phyloP scores from a whole-genome alignment of 2,113 vertebrate species.

The Himantopus leucocephalus region DNA sequence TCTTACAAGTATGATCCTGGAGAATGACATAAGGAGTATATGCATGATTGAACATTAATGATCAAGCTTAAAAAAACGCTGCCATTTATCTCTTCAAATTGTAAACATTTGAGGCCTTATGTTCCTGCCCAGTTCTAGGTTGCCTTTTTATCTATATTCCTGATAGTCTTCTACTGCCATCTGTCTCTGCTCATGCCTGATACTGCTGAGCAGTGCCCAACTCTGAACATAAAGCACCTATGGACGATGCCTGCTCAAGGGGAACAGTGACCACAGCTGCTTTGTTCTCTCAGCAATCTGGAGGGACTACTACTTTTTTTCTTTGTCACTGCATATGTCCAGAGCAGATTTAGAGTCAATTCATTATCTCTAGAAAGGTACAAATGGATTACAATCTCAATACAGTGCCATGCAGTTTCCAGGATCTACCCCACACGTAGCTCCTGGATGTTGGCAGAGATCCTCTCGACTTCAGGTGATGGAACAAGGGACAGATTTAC shows the following conservation, averaged over 20 bases:
- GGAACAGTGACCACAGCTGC: not conserved
- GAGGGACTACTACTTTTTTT: not conserved
- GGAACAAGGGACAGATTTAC: not conserved
- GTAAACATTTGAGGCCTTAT: not conserved
- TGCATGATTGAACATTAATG: not conserved
- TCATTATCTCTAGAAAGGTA: not conserved
- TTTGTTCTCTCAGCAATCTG: not conserved
- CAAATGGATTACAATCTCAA: not conserved
- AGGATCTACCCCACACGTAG: not conserved
- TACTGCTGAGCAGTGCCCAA: not conserved
- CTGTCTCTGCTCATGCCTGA: not conserved
- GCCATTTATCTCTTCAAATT: not conserved
- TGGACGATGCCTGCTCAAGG: not conserved
- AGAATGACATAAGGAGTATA: not conserved
- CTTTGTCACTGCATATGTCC: not conserved
- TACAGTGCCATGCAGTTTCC: not conserved
- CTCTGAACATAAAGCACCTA: not conserved
- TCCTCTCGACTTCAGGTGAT: accelerated
- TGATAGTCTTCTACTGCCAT: not conserved
- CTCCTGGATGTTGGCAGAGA: not conserved
- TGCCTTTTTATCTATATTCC: not conserved
- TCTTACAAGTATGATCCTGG: no score
- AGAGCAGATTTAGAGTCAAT: not conserved
- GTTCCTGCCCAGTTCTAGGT: not conserved
- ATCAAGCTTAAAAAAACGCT: not conserved